Evolutionary conservation across 2,888 invertebrate genomes (phyloP).

Genomic region (Urechis unicinctus): DNA sequence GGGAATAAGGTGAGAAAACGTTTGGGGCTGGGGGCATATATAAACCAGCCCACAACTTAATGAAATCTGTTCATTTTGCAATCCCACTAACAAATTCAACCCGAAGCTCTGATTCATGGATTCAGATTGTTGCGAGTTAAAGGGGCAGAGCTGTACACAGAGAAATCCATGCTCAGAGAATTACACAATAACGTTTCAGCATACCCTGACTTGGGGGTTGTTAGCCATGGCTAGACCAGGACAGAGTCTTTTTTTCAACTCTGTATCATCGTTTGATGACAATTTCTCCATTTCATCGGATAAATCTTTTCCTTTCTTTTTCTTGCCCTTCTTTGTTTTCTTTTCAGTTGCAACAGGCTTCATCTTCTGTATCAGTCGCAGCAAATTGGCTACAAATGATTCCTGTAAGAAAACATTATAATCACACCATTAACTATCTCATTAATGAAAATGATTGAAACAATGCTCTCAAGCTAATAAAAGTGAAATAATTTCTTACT

Average conservation of each 20-base stretch:
- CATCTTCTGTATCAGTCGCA: constrained; percentile 94
- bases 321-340: constrained; percentile 24
- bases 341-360: constrained; percentile 52
- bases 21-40: too few relatives aligned
- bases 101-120: too few relatives aligned
- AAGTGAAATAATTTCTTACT: too few relatives aligned
- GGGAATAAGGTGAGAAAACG: too few relatives aligned
- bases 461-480: too few relatives aligned
- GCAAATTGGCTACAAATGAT: constrained; percentile 84
- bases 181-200: too few relatives aligned
- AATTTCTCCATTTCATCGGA: constrained; percentile 8
- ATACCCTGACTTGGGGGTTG: constrained; percentile 43
- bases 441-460: not conserved
- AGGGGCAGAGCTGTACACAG: not conserved
- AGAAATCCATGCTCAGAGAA: not conserved
- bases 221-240: constrained; percentile 53
- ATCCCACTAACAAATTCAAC: too few relatives aligned
- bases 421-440: too few relatives aligned
- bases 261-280: constrained; percentile 21
- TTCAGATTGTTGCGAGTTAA: too few relatives aligned
- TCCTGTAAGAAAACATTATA: constrained; percentile 60
- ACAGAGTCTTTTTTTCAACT: constrained; percentile 45
- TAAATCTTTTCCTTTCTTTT: constrained; percentile 19
- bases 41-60: too few relatives aligned
- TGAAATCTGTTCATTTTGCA: too few relatives aligned